phyloP scores from a whole-genome alignment of 2,113 vertebrate genomes.

The Hemibagrus wyckioides region DNA sequence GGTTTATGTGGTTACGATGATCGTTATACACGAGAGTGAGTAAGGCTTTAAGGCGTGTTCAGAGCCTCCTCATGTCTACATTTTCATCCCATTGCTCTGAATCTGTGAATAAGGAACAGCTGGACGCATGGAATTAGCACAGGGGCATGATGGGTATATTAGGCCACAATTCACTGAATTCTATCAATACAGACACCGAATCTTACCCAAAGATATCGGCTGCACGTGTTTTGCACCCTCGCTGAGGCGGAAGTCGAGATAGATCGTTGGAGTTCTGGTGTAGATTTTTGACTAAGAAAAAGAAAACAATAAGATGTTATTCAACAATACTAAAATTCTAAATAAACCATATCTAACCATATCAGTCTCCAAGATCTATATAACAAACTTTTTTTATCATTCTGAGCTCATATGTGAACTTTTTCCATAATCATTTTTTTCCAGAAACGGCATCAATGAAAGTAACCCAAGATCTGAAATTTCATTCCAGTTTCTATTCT shows the following conservation, averaged over 20 bases:
- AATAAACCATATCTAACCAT: neutral
- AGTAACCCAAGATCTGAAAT: neutral
- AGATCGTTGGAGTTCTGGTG: conserved; percentile 77
- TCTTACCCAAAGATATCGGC: conserved; percentile 68
- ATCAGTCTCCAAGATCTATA: neutral
- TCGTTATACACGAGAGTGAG: neutral
- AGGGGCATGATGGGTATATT: neutral
- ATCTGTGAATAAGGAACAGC: neutral
- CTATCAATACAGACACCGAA: neutral
- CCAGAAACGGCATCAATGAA: too few species aligned
- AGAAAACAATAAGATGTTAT: conserved; percentile 26
- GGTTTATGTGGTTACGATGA: neutral
- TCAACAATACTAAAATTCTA: neutral
- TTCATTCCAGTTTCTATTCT: neutral
- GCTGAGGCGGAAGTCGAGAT: conserved; percentile 77
- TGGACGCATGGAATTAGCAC: neutral
- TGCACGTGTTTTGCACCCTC: conserved; percentile 67
- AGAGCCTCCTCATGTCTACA: neutral
- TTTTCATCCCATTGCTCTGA: neutral
- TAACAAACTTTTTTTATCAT: neutral
- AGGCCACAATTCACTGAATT: neutral
- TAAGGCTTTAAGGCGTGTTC: neutral
- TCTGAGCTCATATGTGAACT: neutral
- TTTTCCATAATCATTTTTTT: neutral
- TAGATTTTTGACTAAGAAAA: conserved; percentile 74